These are phyloP conservation scores for Chelonia mydas DNA, from an alignment of 2,797 vertebrate species.

Conservation along the genomic window DNA sequence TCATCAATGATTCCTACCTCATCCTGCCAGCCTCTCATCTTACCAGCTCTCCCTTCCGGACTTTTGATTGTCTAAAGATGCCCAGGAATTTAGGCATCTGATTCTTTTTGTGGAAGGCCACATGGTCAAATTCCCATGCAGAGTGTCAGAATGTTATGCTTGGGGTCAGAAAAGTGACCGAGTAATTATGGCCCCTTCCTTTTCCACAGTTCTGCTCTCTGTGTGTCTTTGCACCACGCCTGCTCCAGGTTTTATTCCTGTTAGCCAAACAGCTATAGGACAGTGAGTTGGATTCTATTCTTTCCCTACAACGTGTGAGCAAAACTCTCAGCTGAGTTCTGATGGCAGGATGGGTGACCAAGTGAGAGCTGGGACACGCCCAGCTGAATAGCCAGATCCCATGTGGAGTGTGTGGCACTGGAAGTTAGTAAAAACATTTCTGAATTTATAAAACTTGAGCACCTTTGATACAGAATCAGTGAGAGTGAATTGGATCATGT, in stretches of 20 bases:
- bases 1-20: rapidly evolving
- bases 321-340: not conserved
- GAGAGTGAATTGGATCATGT: not conserved
- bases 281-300: not conserved
- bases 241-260: slow-evolving; percentile 17
- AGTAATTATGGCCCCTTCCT: not conserved
- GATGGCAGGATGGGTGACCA: not conserved
- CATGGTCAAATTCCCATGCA: not conserved
- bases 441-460: not conserved
- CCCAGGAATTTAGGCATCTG: not conserved
- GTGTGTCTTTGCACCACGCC: not conserved
- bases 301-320: not conserved
- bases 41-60: not conserved
- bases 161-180: not conserved
- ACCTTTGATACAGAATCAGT: not conserved
- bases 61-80: not conserved
- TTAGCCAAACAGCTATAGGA: rapidly evolving
- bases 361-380: not conserved
- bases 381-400: not conserved
- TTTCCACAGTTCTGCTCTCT: not conserved
- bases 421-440: not conserved
- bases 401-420: slow-evolving; percentile 28
- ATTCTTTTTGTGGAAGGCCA: not conserved
- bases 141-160: not conserved
- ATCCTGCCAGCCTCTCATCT: not conserved